Percentiles rank a stretch among this genome's conserved stretches.
Evolutionary conservation across 2,888 invertebrate species (phyloP).

Genomic region (Zaprionus lineosus): DNA sequence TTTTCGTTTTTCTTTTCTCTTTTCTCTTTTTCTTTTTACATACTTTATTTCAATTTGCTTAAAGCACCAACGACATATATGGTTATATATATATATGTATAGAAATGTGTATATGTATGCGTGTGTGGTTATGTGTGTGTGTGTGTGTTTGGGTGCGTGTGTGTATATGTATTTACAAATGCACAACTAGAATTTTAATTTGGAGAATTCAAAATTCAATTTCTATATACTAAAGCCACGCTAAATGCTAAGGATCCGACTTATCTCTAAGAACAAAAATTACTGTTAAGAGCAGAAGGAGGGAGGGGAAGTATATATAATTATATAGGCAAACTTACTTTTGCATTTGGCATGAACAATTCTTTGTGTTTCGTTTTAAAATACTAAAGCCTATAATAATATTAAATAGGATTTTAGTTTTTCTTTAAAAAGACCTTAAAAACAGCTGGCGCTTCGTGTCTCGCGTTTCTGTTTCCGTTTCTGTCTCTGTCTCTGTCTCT

Average conservation of each 20-base stretch:
- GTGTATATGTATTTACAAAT: slow-evolving; percentile 68
- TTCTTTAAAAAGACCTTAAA: too few species aligned
- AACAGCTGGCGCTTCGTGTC: too few species aligned
- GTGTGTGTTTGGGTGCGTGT: slow-evolving; percentile 25
- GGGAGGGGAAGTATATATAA: slow-evolving; percentile 8
- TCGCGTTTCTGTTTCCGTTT: slow-evolving; percentile 28
- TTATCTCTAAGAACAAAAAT: slow-evolving; percentile 40
- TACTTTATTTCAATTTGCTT: slow-evolving; percentile 62
- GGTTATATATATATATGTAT: slow-evolving; percentile 21
- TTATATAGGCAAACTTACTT: slow-evolving; percentile 51
- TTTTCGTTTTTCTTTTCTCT: slow-evolving; percentile 25
- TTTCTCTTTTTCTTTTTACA: slow-evolving; percentile 24
- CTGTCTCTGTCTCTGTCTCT: slow-evolving; percentile 1
- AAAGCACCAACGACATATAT: slow-evolving; percentile 70
- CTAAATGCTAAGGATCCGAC: slow-evolving; percentile 55
- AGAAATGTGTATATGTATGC: slow-evolving; percentile 60
- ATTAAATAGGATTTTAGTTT: slow-evolving; percentile 27
- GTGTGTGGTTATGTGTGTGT: slow-evolving; percentile 46
- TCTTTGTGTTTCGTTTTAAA: slow-evolving; percentile 57
- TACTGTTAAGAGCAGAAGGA: slow-evolving; percentile 41
- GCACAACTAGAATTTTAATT: slow-evolving; percentile 70
- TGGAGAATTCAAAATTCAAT: slow-evolving; percentile 69
- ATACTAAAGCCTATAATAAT: too few species aligned
- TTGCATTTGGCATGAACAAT: slow-evolving; percentile 64
- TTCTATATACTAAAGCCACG: slow-evolving; percentile 46